These are phyloP conservation scores for Cariama cristata DNA, from an alignment of 2,113 vertebrate species.

Conservation along the genomic window DNA sequence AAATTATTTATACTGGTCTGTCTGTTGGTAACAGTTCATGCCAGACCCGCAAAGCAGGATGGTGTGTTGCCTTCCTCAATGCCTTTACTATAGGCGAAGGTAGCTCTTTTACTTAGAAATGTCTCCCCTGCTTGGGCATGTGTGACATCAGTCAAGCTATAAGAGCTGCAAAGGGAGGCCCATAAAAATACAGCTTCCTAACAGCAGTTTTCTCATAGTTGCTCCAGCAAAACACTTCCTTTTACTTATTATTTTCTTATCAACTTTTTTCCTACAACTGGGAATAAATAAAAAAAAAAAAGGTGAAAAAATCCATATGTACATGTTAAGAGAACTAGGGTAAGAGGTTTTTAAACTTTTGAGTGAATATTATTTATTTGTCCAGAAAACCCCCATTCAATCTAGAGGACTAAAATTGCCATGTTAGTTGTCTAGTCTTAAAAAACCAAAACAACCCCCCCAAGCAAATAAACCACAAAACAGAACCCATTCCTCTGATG, in stretches of 20 bases:
- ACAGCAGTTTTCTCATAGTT: background rate
- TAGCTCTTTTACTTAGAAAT: background rate
- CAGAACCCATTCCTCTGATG: background rate
- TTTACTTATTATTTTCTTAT: background rate
- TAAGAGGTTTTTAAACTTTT: background rate
- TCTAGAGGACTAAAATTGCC: background rate
- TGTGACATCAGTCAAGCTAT: background rate
- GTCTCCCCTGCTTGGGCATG: background rate
- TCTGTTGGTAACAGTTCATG: background rate
- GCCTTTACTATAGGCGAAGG: background rate
- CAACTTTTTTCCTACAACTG: background rate
- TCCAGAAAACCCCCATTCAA: background rate
- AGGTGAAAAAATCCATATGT: background rate
- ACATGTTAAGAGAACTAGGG: background rate
- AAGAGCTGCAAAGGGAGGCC: background rate
- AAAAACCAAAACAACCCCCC: background rate
- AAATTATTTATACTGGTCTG: background rate
- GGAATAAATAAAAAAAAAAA: background rate
- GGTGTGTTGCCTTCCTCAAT: background rate
- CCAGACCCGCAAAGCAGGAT: background rate
- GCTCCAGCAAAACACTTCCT: background rate
- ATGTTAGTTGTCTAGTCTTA: background rate
- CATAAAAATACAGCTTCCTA: background rate
- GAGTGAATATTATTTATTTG: background rate
- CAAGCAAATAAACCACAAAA: constrained; percentile 1